These are phyloP conservation scores for Liasis olivaceus DNA, from an alignment of 2,797 vertebrate species.

Conservation along the genomic window DNA sequence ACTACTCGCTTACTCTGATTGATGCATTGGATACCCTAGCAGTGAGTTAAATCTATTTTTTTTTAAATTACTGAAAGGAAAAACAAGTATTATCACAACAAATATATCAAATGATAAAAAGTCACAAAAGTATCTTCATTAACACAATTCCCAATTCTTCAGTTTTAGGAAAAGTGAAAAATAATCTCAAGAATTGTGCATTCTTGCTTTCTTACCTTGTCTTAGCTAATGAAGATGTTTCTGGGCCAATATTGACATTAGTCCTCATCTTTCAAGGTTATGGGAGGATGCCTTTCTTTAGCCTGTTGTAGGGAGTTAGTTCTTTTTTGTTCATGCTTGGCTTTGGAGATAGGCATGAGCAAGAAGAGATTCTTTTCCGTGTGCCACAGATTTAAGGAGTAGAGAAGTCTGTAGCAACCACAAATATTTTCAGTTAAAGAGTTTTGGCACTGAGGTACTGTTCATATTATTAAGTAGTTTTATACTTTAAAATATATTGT, in stretches of 20 bases:
- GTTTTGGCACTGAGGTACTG: background rate
- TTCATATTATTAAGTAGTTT: fast-evolving
- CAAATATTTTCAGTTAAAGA: background rate
- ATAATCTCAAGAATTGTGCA: background rate
- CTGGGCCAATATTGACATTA: background rate
- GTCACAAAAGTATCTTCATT: background rate
- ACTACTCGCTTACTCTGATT: constrained; percentile 95
- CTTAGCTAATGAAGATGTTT: background rate
- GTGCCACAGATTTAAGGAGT: background rate
- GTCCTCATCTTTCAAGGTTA: background rate
- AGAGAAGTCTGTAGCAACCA: background rate
- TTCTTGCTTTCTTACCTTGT: background rate
- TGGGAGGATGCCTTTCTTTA: background rate
- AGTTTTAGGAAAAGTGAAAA: background rate
- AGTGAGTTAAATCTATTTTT: constrained; percentile 76
- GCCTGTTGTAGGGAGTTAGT: too few species aligned
- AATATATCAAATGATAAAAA: background rate
- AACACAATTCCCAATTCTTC: background rate
- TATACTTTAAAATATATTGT: background rate
- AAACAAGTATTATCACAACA: background rate
- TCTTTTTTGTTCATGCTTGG: background rate
- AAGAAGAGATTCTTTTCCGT: background rate
- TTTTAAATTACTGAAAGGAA: constrained; percentile 1
- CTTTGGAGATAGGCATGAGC: background rate
- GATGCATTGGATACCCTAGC: constrained; percentile 93